A percentile compares a stretch with the other conserved stretches of the same genome.
phyloP scores from a whole-genome alignment of 2,113 vertebrate genomes.

The Forbesichthys agassizii region DNA sequence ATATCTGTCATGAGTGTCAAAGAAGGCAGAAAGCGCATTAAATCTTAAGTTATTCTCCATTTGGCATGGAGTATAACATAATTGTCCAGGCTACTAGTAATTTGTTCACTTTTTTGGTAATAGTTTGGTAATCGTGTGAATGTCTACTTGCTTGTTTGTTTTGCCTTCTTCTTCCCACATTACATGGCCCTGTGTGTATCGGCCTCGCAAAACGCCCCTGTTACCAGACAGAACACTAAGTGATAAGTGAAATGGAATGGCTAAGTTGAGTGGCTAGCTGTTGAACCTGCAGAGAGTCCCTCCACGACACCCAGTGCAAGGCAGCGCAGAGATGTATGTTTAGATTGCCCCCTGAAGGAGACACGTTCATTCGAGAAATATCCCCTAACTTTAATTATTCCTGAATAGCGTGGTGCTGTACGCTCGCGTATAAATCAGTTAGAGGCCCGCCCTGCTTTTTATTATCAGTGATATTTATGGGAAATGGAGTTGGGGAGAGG shows the following conservation, averaged over 20 bases:
- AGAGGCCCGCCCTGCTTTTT: slow-evolving; percentile 69
- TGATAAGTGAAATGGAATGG: slow-evolving; percentile 49
- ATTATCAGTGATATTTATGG: slow-evolving; percentile 75
- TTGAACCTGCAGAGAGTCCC: slow-evolving; percentile 46
- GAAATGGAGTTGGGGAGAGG: slow-evolving; percentile 49
- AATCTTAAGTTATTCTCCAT: slow-evolving; percentile 28
- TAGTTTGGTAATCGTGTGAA: slow-evolving; percentile 1
- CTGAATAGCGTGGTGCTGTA: slow-evolving; percentile 70
- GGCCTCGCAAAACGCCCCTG: slow-evolving; percentile 30
- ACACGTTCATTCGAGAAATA: slow-evolving; percentile 70
- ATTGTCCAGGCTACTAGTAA: background rate
- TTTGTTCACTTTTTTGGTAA: slow-evolving; percentile 11
- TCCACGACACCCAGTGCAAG: slow-evolving; percentile 25
- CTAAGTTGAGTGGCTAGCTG: slow-evolving; percentile 54
- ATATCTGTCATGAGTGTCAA: slow-evolving; percentile 9
- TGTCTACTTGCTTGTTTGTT: slow-evolving; percentile 2
- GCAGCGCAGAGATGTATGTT: slow-evolving; percentile 50
- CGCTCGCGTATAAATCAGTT: slow-evolving; percentile 70
- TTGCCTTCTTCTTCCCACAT: slow-evolving; percentile 11
- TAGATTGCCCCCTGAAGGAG: slow-evolving; percentile 60
- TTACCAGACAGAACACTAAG: slow-evolving; percentile 19
- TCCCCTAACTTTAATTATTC: slow-evolving; percentile 77
- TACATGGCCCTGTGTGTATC: slow-evolving; percentile 21
- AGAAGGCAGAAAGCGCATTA: slow-evolving; percentile 27
- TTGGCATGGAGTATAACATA: background rate